Evolutionary conservation across 1,140 invertebrate species (phyloP).

Genomic region (Penaeus vannamei): DNA sequence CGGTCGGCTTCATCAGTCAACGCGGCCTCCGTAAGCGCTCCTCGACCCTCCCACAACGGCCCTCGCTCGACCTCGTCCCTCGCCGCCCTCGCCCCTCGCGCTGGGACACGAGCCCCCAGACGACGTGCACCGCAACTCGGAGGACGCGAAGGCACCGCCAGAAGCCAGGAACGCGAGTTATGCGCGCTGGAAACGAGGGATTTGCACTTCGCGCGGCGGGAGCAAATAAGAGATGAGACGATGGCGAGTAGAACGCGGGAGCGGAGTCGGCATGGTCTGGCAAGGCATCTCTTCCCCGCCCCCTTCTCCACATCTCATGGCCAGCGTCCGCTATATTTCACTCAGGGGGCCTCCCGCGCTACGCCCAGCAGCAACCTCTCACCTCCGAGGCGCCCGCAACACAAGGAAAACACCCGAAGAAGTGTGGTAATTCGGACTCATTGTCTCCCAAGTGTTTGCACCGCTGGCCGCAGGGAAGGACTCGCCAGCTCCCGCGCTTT

Average conservation of each 20-base stretch:
- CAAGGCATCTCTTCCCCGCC: constrained; percentile 42
- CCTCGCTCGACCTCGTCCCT: constrained; percentile 26
- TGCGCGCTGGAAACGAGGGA: neutral
- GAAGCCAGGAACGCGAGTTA: neutral
- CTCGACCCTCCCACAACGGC: neutral
- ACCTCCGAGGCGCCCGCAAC: constrained; percentile 56
- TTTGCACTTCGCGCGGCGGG: constrained; percentile 23
- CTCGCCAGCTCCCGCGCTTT: constrained; percentile 48
- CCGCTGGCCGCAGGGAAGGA: constrained; percentile 48
- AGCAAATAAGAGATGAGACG: constrained; percentile 39
- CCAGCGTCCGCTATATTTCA: constrained; percentile 60
- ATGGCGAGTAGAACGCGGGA: constrained; percentile 49
- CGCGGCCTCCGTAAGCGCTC: constrained; percentile 30
- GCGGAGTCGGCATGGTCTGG: constrained; percentile 47
- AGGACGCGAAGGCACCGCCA: neutral
- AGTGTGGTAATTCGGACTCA: constrained; percentile 59
- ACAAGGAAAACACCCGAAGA: constrained; percentile 58
- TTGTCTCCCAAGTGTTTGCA: constrained; percentile 64
- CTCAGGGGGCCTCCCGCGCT: constrained; percentile 49
- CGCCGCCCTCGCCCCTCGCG: constrained; percentile 33
- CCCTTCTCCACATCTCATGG: constrained; percentile 57
- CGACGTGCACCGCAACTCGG: neutral
- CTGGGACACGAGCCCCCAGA: neutral
- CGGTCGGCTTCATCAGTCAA: constrained; percentile 51
- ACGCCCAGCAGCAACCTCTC: constrained; percentile 54